A percentile compares a stretch with the other conserved stretches of the same genome.
Evolutionary conservation across 2,113 vertebrate genomes (phyloP).

Genomic region (Neomonachus schauinslandi): DNA sequence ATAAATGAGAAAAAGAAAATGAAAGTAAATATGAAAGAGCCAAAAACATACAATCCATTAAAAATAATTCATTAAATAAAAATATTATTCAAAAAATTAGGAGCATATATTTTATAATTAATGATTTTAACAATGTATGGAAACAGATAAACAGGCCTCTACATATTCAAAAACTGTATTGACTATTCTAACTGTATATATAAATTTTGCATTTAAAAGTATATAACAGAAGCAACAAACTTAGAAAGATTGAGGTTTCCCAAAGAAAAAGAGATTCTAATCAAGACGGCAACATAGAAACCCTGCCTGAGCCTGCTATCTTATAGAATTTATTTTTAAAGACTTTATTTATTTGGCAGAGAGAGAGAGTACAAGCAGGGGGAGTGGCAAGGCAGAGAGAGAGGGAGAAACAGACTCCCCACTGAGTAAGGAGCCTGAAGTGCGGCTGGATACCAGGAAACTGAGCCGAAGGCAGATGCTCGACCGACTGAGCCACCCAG

Average conservation of each 20-base stretch:
- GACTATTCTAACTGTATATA: background rate
- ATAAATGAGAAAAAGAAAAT: background rate
- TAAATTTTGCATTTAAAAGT: background rate
- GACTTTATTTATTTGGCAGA: no score
- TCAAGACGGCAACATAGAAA: background rate
- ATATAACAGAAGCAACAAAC: background rate
- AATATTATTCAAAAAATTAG: background rate
- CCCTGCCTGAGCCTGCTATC: background rate
- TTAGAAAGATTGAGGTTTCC: background rate
- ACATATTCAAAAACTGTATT: background rate
- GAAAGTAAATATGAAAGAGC: background rate
- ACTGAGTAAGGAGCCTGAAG: no score
- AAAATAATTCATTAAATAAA: background rate
- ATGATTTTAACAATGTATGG: background rate
- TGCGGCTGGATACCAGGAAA: no score
- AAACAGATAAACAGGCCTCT: background rate
- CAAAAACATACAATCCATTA: background rate
- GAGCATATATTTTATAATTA: background rate
- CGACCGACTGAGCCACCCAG: no score
- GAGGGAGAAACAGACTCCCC: no score
- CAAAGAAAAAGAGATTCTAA: background rate
- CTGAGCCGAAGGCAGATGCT: no score
- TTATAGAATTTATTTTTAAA: background rate
- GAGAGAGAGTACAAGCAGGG: no score
- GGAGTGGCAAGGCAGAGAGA: no score